These are phyloP conservation scores for Glossophaga mutica DNA, from an alignment of 2,797 vertebrate genomes.

Conservation along the genomic window DNA sequence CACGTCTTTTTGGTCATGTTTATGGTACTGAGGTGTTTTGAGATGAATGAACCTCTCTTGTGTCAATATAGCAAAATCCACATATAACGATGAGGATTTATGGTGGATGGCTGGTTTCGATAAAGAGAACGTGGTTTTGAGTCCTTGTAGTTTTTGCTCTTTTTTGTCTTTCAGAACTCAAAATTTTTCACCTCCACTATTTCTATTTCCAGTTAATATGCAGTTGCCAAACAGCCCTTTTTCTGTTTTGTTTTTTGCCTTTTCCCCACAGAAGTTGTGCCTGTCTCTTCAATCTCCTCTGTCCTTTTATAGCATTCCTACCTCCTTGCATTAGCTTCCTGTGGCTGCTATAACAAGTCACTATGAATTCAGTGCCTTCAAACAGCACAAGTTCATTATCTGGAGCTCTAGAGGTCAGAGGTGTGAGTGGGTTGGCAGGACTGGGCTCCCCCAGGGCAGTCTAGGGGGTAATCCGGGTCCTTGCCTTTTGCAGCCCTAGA, in stretches of 20 bases:
- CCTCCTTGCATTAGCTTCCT: no score
- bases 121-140: rapidly evolving
- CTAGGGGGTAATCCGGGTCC: neutral
- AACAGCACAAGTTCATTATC: neutral
- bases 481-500: no score
- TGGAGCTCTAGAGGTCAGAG: neutral
- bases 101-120: neutral
- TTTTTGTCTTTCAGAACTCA: neutral
- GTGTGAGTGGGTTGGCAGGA: neutral
- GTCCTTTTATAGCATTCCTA: no score
- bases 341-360: neutral
- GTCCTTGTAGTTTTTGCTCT: no score
- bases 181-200: neutral
- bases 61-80: neutral
- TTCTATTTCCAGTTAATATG: neutral
- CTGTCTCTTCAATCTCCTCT: no score
- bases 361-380: neutral
- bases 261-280: neutral
- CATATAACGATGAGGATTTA: neutral
- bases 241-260: neutral
- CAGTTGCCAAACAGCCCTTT: neutral
- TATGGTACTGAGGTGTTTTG: neutral
- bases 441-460: neutral
- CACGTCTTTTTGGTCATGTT: neutral
- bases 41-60: neutral